These are phyloP conservation scores for Cyprinodon variegatus DNA, from an alignment of 2,113 vertebrate genomes.

Conservation along the genomic window DNA sequence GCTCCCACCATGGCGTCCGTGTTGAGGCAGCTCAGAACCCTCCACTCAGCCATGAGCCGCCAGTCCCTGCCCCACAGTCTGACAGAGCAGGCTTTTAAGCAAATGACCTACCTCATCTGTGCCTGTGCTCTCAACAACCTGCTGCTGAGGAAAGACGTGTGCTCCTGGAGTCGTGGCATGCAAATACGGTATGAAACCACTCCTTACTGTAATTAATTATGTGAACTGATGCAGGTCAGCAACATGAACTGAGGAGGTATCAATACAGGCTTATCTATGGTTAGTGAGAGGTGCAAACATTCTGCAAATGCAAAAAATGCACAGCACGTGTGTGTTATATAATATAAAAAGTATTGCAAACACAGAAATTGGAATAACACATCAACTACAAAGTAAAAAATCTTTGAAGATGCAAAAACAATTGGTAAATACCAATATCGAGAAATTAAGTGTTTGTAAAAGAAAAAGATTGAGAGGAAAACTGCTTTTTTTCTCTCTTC, in stretches of 20 bases:
- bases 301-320: too few relatives aligned
- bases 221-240: background rate
- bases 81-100: constrained; percentile 76
- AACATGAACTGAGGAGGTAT: background rate
- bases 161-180: constrained; percentile 82
- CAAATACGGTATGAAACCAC: constrained; percentile 80
- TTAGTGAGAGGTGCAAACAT: too few relatives aligned
- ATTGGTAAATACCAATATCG: too few relatives aligned
- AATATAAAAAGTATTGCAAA: too few relatives aligned
- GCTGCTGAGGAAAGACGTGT: constrained; percentile 81
- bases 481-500: too few relatives aligned
- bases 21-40: constrained; percentile 75
- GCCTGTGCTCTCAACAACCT: constrained; percentile 81
- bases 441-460: too few relatives aligned
- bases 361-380: too few relatives aligned
- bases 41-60: constrained; percentile 54
- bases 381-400: too few relatives aligned
- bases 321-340: too few relatives aligned
- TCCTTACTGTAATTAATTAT: background rate
- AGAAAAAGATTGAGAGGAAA: too few relatives aligned
- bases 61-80: constrained; percentile 66
- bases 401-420: too few relatives aligned
- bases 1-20: constrained; percentile 70
- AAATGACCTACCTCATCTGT: constrained; percentile 76
- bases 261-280: background rate